Evolutionary conservation across 1,140 invertebrate species (phyloP), one percentile per base, ranked within the genome.

Genomic region (Pteromalus puparum): DNA sequence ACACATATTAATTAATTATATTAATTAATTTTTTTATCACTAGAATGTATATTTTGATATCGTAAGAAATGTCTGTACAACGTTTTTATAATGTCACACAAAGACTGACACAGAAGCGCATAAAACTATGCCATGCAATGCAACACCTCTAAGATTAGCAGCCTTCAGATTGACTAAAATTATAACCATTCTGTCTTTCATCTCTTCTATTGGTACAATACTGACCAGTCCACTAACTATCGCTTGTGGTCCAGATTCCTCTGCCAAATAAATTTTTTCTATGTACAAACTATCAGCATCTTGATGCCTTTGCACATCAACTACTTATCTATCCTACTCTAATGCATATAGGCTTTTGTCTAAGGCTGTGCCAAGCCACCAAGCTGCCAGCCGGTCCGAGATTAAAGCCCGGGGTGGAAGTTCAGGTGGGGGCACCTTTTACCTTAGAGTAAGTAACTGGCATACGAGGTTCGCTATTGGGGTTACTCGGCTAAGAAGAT

Each of bases 101-200:
- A 73, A 38, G 82, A 93, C 94, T 94, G 93, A 96, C 96, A 95
- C 93, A 72, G 97, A 97, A n/a, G 97, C 97, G 94, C 97, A 98
- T 42, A 98, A 92, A 28, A 98, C 97, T 97, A 98, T 98, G 78
- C 97, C 97, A 91, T 96, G 95, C 0, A 97, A 98, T 86, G 96
- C 95, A 28, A 99, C 93, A 34, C 98, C 98, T 88, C 97, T 95
- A 95, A 99, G 97, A 94, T 98, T 99, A 34, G 97, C 97, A 67
- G 98, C 96, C 93, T 99, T 99, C 34, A 99, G 94, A 93, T 99
- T 99, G 90, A 98, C 98, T 48, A 99, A 93, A 18, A 99, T 96
- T 5, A 99, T 96, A 0, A 98, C 98, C 93, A 97, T 93, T 87
- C 97, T 94, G 88, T 97, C 94, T 88, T 97, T 93, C 95, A 99